Base-by-base conservation (phyloP, 2,888 invertebrate genomes). In the Ectemnius cavifrons region DNA sequence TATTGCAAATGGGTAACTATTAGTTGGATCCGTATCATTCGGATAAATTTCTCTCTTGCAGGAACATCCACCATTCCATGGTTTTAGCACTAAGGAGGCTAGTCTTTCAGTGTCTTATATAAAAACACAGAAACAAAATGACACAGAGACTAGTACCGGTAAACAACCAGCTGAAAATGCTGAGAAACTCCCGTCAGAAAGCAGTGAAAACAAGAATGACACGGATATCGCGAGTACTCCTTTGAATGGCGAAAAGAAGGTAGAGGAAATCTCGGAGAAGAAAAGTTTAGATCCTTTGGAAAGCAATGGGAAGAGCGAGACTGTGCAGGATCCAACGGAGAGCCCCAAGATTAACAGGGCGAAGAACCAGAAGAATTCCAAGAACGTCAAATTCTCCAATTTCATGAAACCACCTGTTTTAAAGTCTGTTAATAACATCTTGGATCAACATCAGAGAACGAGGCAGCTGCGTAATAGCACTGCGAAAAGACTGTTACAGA, bases 31-130 rank as follows among this genome's bases (percentile, higher is more conserved):
- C 37, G 37, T 37, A 59, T 58, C 27, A 16, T 37, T 76, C 18
- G 57, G 47, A 56, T 23, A 4, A 46, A 66, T 58, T 67, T 64
- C 77, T 67, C 73, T 73, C 77, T 84, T 86, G 4, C 81, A 91
- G 91, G 89, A 88, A 86, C 88, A 89, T 82, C 86, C 88, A 75
- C 89, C 89, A 69, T 91, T 91, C 79, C 89, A 90, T 81, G 91
- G 91, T 73, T 91, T 91, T 82, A 90, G 90, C 80, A 89, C 84
- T 73, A 89, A 85, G 74, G 89, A 90, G 79, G 88, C 87, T 70
- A 87, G 87, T 77, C 86, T 86, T 62, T 88, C 88, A 4, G 88
- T 85, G 57, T 88, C 88, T 47, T 89, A 87, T 11, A 79, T 86
- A 73, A 87, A 88, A 81, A 88, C 87, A 1, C 86, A 88, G 73